Percentiles rank a stretch among this genome's conserved stretches.
These are phyloP conservation scores for Hypolimnas misippus DNA, from an alignment of 2,888 invertebrate genomes.

Conservation along the genomic window DNA sequence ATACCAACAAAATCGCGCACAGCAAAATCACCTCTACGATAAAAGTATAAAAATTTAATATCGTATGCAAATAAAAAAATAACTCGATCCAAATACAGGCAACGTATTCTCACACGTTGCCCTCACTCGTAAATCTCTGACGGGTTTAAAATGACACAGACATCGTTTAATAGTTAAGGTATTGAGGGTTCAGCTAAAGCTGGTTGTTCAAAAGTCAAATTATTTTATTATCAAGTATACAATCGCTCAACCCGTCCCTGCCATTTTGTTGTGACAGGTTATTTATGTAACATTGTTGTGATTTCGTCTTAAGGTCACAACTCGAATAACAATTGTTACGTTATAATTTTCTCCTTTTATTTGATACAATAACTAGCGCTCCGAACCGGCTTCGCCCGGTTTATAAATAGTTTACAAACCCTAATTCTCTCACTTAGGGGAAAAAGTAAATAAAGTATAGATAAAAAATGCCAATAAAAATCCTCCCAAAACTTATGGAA, in stretches of 20 bases:
- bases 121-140: slow-evolving; percentile 16
- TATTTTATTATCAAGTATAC: slow-evolving; percentile 66
- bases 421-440: no score
- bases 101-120: slow-evolving; percentile 54
- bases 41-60: slow-evolving; percentile 21
- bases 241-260: slow-evolving; percentile 52
- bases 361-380: not conserved
- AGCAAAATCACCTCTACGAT: slow-evolving; percentile 6
- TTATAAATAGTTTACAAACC: no score
- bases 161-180: slow-evolving; percentile 44
- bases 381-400: no score
- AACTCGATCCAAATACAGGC: slow-evolving; percentile 35
- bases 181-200: slow-evolving; percentile 49
- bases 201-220: slow-evolving; percentile 55
- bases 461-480: no score
- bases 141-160: slow-evolving; percentile 15
- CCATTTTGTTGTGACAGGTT: slow-evolving; percentile 53
- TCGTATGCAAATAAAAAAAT: slow-evolving; percentile 32
- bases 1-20: not conserved
- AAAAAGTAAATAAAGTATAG: no score
- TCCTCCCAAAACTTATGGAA: no score
- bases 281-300: slow-evolving; percentile 65
- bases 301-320: slow-evolving; percentile 36
- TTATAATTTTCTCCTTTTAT: slow-evolving; percentile 11
- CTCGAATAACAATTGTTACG: not conserved